Conservation (phyloP, 2,888 invertebrate genomes). For the Torymus tubicola region DNA sequence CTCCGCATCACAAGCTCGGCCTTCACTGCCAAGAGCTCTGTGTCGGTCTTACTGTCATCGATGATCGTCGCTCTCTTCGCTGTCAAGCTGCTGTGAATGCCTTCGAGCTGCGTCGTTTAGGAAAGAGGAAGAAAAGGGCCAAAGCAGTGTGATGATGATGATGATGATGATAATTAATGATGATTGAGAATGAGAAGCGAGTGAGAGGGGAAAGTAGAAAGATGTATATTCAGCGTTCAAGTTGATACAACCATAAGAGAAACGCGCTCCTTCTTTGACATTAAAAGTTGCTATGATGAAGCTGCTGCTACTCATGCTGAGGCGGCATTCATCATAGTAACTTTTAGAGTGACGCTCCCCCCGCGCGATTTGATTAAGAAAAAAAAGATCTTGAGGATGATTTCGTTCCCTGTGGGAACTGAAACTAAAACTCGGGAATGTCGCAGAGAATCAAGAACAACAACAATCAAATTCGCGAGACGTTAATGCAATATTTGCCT, state of each 20-base stretch:
- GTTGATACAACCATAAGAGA: constrained; percentile 14
- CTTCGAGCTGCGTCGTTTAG: not conserved
- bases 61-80: constrained; percentile 53
- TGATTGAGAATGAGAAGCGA: not conserved
- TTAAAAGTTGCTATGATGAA: constrained; percentile 11
- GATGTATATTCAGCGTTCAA: constrained; percentile 34
- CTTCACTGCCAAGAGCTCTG: constrained; percentile 32
- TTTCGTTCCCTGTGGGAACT: constrained; percentile 52
- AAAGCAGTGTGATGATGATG: not conserved
- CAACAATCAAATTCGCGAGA: constrained; percentile 33
- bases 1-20: constrained; percentile 59
- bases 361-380: not conserved
- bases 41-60: constrained; percentile 44
- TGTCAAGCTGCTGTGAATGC: constrained; percentile 60
- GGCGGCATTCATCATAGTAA: not conserved
- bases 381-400: constrained; percentile 27
- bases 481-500: not conserved
- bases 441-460: constrained; percentile 9
- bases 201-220: constrained; percentile 13
- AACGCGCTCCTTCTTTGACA: not conserved
- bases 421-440: constrained; percentile 15
- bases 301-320: not conserved
- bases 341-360: not conserved
- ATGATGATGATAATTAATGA: not conserved
- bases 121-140: not conserved